These are phyloP conservation scores for Triplophysa dalaica DNA, from an alignment of 2,113 vertebrate species.

Conservation along the genomic window DNA sequence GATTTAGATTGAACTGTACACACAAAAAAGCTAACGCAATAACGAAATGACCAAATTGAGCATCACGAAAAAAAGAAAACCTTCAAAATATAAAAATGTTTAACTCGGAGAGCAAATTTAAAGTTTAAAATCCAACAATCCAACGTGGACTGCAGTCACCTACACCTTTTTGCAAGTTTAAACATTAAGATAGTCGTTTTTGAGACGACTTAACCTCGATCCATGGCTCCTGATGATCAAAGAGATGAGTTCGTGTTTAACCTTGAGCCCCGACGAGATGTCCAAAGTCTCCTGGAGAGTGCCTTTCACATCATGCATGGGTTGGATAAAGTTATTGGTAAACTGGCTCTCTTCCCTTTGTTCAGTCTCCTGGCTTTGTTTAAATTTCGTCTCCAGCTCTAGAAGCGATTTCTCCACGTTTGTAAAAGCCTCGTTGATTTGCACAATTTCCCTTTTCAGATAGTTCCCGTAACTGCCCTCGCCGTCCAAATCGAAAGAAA, in stretches of 20 bases:
- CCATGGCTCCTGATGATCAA: slow-evolving; percentile 91
- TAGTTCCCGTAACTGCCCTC: slow-evolving; percentile 91
- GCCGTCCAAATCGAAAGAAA: slow-evolving; percentile 90
- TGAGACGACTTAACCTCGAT: slow-evolving; percentile 86
- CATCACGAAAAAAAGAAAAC: too few relatives aligned
- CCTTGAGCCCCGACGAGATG: slow-evolving; percentile 85
- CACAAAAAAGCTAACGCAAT: too few relatives aligned
- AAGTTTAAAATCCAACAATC: slow-evolving; percentile 7
- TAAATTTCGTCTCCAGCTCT: slow-evolving; percentile 93
- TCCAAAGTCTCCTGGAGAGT: slow-evolving; percentile 81
- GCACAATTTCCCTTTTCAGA: slow-evolving; percentile 83
- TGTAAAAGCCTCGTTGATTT: slow-evolving; percentile 89
- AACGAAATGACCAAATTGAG: too few relatives aligned
- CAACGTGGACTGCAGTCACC: neutral
- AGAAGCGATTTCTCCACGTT: slow-evolving; percentile 87
- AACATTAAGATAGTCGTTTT: slow-evolving; percentile 81
- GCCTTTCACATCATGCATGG: slow-evolving; percentile 81
- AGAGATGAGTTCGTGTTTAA: slow-evolving; percentile 89
- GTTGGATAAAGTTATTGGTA: slow-evolving; percentile 80
- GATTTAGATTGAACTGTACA: too few relatives aligned
- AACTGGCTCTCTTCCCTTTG: slow-evolving; percentile 82
- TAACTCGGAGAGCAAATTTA: slow-evolving; percentile 20
- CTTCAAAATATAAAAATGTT: neutral
- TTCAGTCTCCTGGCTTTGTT: slow-evolving; percentile 85
- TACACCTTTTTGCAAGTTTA: slow-evolving; percentile 47